These are phyloP conservation scores for Galaxias olidus DNA, from an alignment of 2,797 vertebrate species.

Conservation along the genomic window DNA sequence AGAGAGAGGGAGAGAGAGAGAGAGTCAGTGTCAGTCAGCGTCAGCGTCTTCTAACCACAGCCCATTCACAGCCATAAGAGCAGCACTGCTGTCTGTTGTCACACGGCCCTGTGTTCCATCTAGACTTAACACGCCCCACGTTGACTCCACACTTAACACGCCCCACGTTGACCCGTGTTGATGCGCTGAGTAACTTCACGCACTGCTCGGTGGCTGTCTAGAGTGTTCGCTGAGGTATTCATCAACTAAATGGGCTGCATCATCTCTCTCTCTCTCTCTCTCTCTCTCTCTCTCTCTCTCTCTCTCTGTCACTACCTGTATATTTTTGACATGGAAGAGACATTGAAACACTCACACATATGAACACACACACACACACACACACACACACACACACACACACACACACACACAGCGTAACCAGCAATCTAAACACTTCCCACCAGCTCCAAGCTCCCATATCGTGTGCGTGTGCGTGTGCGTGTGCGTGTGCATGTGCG, in stretches of 20 bases:
- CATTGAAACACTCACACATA: neutral
- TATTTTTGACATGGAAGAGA: too few species aligned
- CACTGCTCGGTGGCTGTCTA: neutral
- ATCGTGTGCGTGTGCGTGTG: too few species aligned
- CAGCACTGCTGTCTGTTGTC: too few species aligned
- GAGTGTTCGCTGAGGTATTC: neutral
- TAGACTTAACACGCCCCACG: too few species aligned
- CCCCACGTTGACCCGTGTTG: neutral
- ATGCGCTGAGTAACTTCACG: neutral
- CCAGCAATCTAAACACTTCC: too few species aligned
- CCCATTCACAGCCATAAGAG: too few species aligned
- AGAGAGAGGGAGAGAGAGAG: neutral
- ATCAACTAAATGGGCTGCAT: neutral
- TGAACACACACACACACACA: neutral
- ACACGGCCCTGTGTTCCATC: too few species aligned
- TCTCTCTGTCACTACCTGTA: neutral
- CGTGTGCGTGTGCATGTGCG: too few species aligned
- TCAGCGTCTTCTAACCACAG: neutral
- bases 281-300: conserved; percentile 15
- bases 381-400: conserved; percentile 9
- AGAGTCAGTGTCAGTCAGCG: too few species aligned
- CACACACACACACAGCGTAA: too few species aligned
- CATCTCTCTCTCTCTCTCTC: conserved; percentile 3
- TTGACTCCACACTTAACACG: too few species aligned
- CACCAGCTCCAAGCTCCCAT: too few species aligned